A percentile compares a stretch with the other conserved stretches of the same genome.
Evolutionary conservation across 2,113 vertebrate genomes (phyloP).

Genomic region (Emydura subglobosa): DNA sequence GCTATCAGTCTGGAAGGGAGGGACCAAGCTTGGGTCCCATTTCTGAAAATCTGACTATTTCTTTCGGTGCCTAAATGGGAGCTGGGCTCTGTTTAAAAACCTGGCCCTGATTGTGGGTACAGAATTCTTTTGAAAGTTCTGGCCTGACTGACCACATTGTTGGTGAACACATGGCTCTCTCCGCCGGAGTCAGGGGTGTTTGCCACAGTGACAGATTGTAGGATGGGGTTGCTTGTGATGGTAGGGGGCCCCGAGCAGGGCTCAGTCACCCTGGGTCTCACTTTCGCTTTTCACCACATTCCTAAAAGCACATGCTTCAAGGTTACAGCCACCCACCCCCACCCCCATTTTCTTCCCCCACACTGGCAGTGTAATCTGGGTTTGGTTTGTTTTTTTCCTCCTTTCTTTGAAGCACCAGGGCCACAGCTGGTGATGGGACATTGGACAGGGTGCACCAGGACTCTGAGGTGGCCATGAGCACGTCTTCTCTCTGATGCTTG

Average conservation of each 20-base stretch:
- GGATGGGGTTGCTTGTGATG: no score
- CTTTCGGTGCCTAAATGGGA: not conserved
- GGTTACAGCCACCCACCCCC: not conserved
- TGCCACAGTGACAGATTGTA: no score
- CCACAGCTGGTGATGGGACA: not conserved
- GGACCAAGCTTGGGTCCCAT: not conserved
- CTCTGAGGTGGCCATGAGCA: not conserved
- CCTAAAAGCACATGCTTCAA: not conserved
- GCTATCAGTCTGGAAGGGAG: not conserved
- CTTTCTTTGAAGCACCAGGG: not conserved
- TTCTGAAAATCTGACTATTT: not conserved
- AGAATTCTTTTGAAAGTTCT: not conserved
- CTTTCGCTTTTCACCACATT: no score
- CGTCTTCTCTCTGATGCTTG: not conserved
- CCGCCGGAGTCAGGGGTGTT: no score
- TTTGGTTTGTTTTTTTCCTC: not conserved
- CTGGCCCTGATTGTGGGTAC: not conserved
- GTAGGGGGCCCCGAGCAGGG: no score
- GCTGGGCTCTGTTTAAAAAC: not conserved
- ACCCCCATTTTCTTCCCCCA: accelerated
- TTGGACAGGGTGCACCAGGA: not conserved
- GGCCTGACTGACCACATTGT: not conserved
- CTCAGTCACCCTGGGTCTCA: no score
- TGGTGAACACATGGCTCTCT: not conserved
- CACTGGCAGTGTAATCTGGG: not conserved